Percentiles rank a stretch among this genome's conserved stretches.
These are phyloP conservation scores for pig (Sus scrofa) DNA, from an alignment of 2,113 vertebrate species.

Conservation along the genomic window T2T-Sscrofa CM000820.6:117406501-117407000, in stretches of 20 bases:
- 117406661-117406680: background rate
- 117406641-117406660: too few species aligned
- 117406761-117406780: background rate
- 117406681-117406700: fast-evolving
- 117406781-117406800: too few species aligned
- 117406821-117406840: background rate
- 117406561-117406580: too few species aligned
- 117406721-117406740: background rate
- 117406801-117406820: background rate
- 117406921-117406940: background rate
- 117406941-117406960: too few species aligned
- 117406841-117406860: background rate
- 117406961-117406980: background rate
- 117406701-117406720: background rate
- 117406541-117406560: too few species aligned
- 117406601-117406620: too few species aligned
- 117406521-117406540: too few species aligned
- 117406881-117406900: background rate
- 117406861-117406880: background rate
- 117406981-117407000: too few species aligned
- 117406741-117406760: background rate
- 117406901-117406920: background rate
- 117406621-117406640: too few species aligned
- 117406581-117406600: too few species aligned
- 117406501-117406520: too few species aligned